These are phyloP conservation scores for Onychomys leucogaster DNA, from an alignment of 2,797 vertebrate species.

Conservation along the genomic window DNA sequence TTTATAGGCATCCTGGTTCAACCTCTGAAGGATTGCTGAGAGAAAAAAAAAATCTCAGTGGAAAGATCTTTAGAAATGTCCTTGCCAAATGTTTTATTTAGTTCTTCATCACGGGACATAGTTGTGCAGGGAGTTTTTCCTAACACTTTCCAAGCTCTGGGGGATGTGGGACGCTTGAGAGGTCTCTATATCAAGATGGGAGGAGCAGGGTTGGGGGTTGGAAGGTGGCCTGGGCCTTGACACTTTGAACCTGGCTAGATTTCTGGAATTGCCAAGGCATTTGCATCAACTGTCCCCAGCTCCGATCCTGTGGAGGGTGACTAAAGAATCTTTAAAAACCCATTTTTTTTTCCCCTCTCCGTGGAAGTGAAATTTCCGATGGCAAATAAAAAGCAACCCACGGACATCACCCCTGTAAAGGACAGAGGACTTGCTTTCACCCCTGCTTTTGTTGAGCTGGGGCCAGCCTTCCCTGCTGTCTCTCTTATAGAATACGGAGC, in stretches of 20 bases:
- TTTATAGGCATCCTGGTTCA: constrained; percentile 83
- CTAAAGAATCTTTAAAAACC: neutral
- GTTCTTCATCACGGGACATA: constrained; percentile 51
- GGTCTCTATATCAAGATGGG: neutral
- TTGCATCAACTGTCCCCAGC: neutral
- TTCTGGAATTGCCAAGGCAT: constrained; percentile 23
- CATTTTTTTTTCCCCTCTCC: neutral
- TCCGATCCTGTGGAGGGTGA: neutral
- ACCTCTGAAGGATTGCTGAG: constrained; percentile 77
- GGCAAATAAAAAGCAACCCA: constrained; percentile 40
- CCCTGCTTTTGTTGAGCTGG: constrained; percentile 9
- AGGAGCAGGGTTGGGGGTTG: neutral
- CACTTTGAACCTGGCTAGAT: neutral
- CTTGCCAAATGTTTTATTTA: constrained; percentile 78
- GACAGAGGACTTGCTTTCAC: constrained; percentile 60
- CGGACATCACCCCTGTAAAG: neutral
- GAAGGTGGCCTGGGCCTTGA: neutral
- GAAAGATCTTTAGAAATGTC: constrained; percentile 77
- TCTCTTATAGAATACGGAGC: constrained; percentile 46
- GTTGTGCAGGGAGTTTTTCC: constrained; percentile 63
- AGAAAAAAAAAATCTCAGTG: constrained; percentile 82
- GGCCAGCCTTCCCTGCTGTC: constrained; percentile 50
- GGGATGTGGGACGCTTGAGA: neutral
- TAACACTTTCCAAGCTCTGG: constrained; percentile 41
- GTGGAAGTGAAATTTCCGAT: constrained; percentile 62